Percentiles rank a stretch among this genome's conserved stretches.
Evolutionary conservation across 2,113 vertebrate species (phyloP).

Genomic region (Scopus umbretta): DNA sequence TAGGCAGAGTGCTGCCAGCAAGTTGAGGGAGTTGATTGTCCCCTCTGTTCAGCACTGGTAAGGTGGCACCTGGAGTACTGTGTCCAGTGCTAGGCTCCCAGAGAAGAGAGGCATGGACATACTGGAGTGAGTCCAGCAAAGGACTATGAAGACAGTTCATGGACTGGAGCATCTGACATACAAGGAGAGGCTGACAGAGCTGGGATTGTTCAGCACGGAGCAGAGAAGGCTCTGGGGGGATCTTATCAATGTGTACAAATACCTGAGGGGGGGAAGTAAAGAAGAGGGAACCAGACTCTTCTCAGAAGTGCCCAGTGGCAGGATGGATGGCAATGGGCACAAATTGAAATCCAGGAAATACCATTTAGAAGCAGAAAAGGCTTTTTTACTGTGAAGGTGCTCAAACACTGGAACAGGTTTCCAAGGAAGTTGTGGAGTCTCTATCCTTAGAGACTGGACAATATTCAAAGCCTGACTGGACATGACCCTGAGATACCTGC

Average conservation of each 20-base stretch:
- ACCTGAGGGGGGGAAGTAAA: not conserved
- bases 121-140: not conserved
- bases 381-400: not conserved
- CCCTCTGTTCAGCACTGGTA: too few species aligned
- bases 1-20: not conserved
- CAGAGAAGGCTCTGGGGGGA: not conserved
- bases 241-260: not conserved
- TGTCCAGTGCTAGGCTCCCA: too few species aligned
- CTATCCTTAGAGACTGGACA: not conserved
- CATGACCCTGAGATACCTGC: not conserved
- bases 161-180: not conserved
- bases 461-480: not conserved
- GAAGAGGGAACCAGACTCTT: not conserved
- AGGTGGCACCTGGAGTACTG: not conserved
- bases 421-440: not conserved
- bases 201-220: not conserved
- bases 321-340: not conserved
- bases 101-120: not conserved
- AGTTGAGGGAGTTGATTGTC: not conserved
- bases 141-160: not conserved
- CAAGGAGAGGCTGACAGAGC: not conserved
- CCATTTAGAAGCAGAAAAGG: not conserved
- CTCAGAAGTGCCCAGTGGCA: not conserved
- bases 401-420: not conserved
- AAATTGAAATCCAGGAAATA: not conserved